A percentile compares a stretch with the other conserved stretches of the same genome.
Evolutionary conservation across 2,113 vertebrate genomes (phyloP).

Genomic region (Sapajus apella): DNA sequence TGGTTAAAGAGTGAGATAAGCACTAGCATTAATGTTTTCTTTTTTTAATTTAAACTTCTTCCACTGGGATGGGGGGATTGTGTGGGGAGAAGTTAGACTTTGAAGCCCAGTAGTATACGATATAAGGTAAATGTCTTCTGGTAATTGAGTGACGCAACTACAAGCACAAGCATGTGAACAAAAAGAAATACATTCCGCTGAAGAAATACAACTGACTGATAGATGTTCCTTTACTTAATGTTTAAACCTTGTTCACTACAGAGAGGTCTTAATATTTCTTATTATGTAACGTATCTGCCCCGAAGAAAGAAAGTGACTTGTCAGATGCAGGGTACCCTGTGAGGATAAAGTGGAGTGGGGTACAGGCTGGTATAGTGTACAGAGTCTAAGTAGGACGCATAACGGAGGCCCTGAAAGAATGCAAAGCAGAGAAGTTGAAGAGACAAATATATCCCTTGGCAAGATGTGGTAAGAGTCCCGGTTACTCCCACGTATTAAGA

Average conservation of each 20-base stretch:
- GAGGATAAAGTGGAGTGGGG: not conserved
- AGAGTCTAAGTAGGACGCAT: not conserved
- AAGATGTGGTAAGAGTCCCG: not conserved
- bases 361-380: accelerated
- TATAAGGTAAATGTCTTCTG: not conserved
- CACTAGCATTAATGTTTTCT: not conserved
- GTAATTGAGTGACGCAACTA: not conserved
- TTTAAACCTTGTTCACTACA: not conserved
- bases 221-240: not conserved
- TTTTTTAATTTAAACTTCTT: not conserved
- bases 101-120: not conserved
- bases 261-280: not conserved
- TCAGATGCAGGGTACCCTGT: not conserved
- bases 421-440: not conserved
- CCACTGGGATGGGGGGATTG: not conserved
- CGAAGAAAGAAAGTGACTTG: not conserved
- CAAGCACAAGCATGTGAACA: not conserved
- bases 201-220: not conserved
- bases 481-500: not conserved
- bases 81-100: too few species aligned
- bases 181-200: not conserved
- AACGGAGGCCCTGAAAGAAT: not conserved
- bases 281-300: not conserved
- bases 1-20: not conserved
- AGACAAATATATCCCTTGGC: not conserved